phyloP scores from a whole-genome alignment of 2,113 vertebrate species.

The Falcunculus frontatus region DNA sequence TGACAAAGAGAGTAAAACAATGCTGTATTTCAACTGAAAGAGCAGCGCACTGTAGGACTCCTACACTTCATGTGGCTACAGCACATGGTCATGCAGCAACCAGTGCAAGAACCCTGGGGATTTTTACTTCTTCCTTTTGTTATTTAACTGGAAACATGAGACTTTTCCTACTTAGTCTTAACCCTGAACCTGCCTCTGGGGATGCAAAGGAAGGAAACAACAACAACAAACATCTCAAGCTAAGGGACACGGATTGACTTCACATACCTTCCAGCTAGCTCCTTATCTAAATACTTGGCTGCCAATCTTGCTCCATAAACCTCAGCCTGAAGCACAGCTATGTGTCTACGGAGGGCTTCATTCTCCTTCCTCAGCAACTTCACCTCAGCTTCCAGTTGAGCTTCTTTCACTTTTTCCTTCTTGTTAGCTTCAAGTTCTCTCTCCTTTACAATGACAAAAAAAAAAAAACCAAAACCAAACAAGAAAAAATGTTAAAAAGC shows the following conservation, averaged over 20 bases:
- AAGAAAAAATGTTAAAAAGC: background rate
- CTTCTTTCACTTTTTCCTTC: constrained; percentile 91
- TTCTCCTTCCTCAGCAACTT: constrained; percentile 91
- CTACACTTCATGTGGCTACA: background rate
- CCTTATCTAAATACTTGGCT: constrained; percentile 97
- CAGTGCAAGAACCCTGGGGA: background rate
- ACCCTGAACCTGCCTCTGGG: background rate
- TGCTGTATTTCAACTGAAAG: background rate
- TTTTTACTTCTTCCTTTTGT: background rate
- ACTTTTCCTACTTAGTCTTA: background rate
- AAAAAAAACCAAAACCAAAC: background rate
- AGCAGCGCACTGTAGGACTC: background rate
- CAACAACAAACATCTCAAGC: background rate
- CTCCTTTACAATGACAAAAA: constrained; percentile 66
- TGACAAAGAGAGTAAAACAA: background rate
- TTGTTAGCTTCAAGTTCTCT: constrained; percentile 90
- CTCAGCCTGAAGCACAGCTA: constrained; percentile 96
- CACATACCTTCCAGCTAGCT: constrained; percentile 91
- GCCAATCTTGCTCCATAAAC: constrained; percentile 96
- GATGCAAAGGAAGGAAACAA: background rate
- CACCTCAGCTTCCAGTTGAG: constrained; percentile 89
- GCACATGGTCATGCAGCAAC: fast-evolving
- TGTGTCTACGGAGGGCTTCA: constrained; percentile 94
- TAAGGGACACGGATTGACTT: background rate
- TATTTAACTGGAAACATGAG: background rate